phyloP scores from a whole-genome alignment of 2,888 invertebrate species.

The Mythimna lalbum region DNA sequence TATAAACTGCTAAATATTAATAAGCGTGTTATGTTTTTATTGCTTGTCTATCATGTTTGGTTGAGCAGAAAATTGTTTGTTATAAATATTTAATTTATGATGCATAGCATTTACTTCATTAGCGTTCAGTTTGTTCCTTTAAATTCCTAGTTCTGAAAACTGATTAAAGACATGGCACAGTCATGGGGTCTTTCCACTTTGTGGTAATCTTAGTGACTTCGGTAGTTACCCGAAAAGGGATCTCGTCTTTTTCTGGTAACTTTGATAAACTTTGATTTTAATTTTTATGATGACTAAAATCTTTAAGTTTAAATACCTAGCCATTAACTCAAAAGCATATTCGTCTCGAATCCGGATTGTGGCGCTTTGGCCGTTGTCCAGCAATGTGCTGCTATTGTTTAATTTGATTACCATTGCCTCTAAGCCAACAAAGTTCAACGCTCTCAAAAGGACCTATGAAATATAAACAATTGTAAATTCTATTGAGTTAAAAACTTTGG shows the following conservation, averaged over 20 bases:
- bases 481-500: background rate
- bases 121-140: background rate
- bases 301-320: conserved; percentile 6
- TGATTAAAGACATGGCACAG: background rate
- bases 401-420: conserved; percentile 40
- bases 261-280: background rate
- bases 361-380: conserved; percentile 42
- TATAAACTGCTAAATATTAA: conserved; percentile 26
- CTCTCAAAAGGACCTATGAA: conserved; percentile 23
- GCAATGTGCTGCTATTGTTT: conserved; percentile 42
- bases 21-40: conserved; percentile 8
- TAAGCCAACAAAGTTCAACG: conserved; percentile 58
- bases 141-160: conserved; percentile 5
- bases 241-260: background rate
- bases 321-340: conserved; percentile 4
- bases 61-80: conserved; percentile 9
- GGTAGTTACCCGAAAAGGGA: background rate
- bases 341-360: conserved; percentile 10
- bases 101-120: background rate
- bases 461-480: conserved; percentile 4
- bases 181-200: background rate
- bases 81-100: conserved; percentile 6
- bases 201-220: background rate
- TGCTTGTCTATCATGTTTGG: background rate
- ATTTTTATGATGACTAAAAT: background rate